These are phyloP conservation scores for Sardinella longiceps DNA, from an alignment of 2,797 vertebrate species.

Conservation along the genomic window DNA sequence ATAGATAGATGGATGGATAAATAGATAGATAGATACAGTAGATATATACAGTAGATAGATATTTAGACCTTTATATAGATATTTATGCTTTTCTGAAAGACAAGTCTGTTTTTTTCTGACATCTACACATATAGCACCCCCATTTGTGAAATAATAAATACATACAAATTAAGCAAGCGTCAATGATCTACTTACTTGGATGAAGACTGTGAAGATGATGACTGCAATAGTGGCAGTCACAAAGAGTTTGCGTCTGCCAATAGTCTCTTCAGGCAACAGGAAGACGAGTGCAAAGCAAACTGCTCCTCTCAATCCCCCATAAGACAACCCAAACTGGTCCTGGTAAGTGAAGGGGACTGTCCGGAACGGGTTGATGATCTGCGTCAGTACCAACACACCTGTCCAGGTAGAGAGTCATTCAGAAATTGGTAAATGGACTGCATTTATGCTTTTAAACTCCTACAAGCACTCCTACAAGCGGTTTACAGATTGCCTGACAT, in stretches of 20 bases:
- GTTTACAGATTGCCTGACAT: too few relatives aligned
- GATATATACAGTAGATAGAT: too few relatives aligned
- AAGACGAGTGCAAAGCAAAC: constrained; percentile 94
- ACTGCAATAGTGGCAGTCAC: constrained; percentile 90
- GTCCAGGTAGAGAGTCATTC: constrained; percentile 45
- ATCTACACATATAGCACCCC: too few relatives aligned
- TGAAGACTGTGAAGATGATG: constrained; percentile 95
- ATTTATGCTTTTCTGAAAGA: too few relatives aligned
- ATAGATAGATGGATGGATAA: too few relatives aligned
- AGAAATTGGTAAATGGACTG: too few relatives aligned
- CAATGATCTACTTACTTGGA: constrained; percentile 79
- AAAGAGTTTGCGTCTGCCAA: constrained; percentile 87
- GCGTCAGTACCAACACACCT: constrained; percentile 93
- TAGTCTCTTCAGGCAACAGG: constrained; percentile 83
- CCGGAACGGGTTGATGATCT: constrained; percentile 94
- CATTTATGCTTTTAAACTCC: too few relatives aligned
- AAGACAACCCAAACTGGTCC: constrained; percentile 95
- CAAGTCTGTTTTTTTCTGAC: too few relatives aligned
- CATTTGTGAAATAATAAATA: too few relatives aligned
- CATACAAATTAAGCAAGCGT: neutral
- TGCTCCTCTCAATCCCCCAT: constrained; percentile 92
- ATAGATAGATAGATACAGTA: too few relatives aligned
- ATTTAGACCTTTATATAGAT: neutral
- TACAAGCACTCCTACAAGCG: too few relatives aligned
- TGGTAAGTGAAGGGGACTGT: constrained; percentile 92